Evolutionary conservation across 2,113 vertebrate genomes (phyloP).

Genomic region (Suncus etruscus): DNA sequence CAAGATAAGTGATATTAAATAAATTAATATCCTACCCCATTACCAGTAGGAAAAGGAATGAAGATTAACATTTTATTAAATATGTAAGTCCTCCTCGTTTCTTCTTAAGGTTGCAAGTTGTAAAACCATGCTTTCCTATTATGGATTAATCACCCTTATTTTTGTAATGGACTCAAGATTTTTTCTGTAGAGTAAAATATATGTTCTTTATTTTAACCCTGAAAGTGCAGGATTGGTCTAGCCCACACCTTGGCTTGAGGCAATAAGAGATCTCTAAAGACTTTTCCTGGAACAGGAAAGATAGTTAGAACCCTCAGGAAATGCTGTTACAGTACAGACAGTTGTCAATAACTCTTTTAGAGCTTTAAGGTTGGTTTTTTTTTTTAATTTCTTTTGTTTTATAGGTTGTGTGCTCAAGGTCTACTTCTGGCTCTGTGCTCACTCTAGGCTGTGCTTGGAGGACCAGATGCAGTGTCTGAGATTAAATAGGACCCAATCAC

Average conservation of each 20-base stretch:
- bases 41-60: not conserved
- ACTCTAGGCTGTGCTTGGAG: too few relatives aligned
- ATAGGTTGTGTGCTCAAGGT: too few relatives aligned
- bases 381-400: too few relatives aligned
- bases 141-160: slow-evolving; percentile 1
- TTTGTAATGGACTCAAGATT: not conserved
- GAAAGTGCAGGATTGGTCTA: not conserved
- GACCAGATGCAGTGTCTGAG: too few relatives aligned
- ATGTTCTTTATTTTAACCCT: not conserved
- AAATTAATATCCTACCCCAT: not conserved
- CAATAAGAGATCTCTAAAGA: not conserved
- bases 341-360: not conserved
- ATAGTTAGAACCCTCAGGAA: not conserved
- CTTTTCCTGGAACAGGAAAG: not conserved
- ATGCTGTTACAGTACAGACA: not conserved
- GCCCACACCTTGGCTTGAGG: not conserved
- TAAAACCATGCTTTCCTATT: not conserved
- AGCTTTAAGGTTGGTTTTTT: too few relatives aligned
- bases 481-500: too few relatives aligned
- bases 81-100: not conserved
- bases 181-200: not conserved
- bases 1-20: not conserved
- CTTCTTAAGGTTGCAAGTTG: not conserved
- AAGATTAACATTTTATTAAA: slow-evolving; percentile 29
- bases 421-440: too few relatives aligned